Base-by-base conservation (phyloP, 2,113 vertebrate species). In the Halcyon malimbica region DNA sequence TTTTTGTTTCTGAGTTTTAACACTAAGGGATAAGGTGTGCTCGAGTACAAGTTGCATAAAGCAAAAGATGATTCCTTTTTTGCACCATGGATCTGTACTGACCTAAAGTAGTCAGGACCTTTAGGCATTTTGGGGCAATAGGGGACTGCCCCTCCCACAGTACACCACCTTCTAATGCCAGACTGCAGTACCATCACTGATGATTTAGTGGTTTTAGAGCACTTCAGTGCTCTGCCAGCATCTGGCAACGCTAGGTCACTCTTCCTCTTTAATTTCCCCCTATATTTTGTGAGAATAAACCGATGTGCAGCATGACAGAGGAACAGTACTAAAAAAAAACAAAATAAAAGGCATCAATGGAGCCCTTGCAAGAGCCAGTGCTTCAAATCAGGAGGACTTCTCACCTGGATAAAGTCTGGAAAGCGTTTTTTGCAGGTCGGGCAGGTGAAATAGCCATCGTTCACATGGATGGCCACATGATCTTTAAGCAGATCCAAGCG, bases 361-460 rank as follows among this genome's bases (percentile, higher is more conserved):
- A 75, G 50, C 1, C 8, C 13, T n/a, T 56, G 24, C 25, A 21
- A 53, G 59, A 60, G 46, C 11, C 29, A 31, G 25, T 0, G 1
- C 37, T 82, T 65, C 46, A 37, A 8, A 48, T 23, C 28, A 39
- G 41, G 17, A 9, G 4, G 10, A 46, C 73, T 94, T 8, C 97
- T 96, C 83, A 99, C 99, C 99, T 99, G 99, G 95, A 99, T 99
- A 83, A 99, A 99, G 94, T 99, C 99, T 10, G 98, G 98, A 93
- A 99, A 99, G 26, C 98, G 98, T 97, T 99, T 99, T 96, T 99
- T 99, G 98, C 99, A 99, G 89, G 99, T 99, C 9, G 99, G 99
- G 89, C 99, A 99, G 84, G 98, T 99, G 97, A 98, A 99, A 93
- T 97, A 99, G 83, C 99, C 99, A 41, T 99, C 98, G 12, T 97